Conservation (phyloP, 2,888 invertebrate genomes). For the Polyommatus icarus region DNA sequence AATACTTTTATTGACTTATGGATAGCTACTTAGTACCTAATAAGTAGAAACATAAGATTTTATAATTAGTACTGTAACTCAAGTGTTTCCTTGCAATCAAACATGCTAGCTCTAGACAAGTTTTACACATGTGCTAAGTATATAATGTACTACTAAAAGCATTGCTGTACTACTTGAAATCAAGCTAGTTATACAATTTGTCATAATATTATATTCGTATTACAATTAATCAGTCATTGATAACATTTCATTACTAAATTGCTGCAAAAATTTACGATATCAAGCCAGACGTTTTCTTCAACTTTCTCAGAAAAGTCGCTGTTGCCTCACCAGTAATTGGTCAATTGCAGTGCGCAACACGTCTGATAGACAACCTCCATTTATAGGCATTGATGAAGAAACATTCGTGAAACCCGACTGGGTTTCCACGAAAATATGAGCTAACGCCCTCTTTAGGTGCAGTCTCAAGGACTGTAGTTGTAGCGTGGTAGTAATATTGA, state of each 20-base stretch:
- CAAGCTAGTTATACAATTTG: too few relatives aligned
- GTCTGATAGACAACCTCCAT: slow-evolving; percentile 54
- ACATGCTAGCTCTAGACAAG: too few relatives aligned
- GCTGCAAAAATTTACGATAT: background rate
- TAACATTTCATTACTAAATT: too few relatives aligned
- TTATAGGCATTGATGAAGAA: slow-evolving; percentile 67
- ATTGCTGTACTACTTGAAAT: too few relatives aligned
- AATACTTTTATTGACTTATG: background rate
- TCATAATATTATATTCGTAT: too few relatives aligned
- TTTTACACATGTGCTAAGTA: too few relatives aligned
- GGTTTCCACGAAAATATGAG: slow-evolving; percentile 17
- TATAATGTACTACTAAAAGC: too few relatives aligned
- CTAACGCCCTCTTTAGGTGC: background rate
- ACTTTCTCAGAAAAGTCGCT: background rate
- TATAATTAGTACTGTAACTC: too few relatives aligned
- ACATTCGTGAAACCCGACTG: slow-evolving; percentile 62
- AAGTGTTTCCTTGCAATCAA: too few relatives aligned
- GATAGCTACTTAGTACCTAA: too few relatives aligned
- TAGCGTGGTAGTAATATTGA: too few relatives aligned
- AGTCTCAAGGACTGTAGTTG: background rate
- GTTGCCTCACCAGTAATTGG: slow-evolving; percentile 44
- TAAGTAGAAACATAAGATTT: background rate
- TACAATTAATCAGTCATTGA: too few relatives aligned
- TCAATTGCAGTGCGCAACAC: slow-evolving; percentile 56
- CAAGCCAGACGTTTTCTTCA: background rate